Evolutionary conservation across 1,140 invertebrate genomes (phyloP).

Genomic region (Solenopsis fugax): DNA sequence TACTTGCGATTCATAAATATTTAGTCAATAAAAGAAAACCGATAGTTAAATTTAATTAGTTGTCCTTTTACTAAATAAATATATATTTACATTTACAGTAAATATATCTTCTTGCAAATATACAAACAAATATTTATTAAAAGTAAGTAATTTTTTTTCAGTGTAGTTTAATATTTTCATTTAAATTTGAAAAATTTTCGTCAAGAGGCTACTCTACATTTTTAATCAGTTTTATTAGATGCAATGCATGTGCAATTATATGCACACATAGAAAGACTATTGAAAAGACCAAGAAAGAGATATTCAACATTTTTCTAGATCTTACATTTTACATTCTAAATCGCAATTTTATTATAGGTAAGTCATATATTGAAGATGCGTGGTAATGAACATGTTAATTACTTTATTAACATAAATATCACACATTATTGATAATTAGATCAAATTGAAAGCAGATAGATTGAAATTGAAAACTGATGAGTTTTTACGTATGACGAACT

Average conservation of each 20-base stretch:
- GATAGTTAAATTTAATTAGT: no score
- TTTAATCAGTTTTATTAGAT: background rate
- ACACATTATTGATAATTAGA: background rate
- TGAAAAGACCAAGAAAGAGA: background rate
- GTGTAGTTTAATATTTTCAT: background rate
- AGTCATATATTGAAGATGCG: background rate
- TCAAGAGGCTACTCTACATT: background rate
- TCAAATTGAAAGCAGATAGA: constrained; percentile 4
- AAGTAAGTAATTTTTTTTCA: no score
- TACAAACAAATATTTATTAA: no score
- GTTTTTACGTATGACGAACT: background rate
- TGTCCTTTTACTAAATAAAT: no score
- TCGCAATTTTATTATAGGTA: background rate
- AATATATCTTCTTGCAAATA: no score
- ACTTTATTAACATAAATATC: background rate
- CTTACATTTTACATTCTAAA: background rate
- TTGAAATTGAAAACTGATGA: constrained; percentile 7
- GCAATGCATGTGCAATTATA: background rate
- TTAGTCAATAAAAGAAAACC: no score
- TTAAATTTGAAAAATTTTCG: no score
- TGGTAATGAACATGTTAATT: background rate
- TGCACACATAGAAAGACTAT: background rate
- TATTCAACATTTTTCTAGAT: background rate
- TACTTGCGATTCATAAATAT: no score
- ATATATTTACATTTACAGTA: no score